phyloP scores from a whole-genome alignment of 2,888 invertebrate species.

The Brenthis daphne region DNA sequence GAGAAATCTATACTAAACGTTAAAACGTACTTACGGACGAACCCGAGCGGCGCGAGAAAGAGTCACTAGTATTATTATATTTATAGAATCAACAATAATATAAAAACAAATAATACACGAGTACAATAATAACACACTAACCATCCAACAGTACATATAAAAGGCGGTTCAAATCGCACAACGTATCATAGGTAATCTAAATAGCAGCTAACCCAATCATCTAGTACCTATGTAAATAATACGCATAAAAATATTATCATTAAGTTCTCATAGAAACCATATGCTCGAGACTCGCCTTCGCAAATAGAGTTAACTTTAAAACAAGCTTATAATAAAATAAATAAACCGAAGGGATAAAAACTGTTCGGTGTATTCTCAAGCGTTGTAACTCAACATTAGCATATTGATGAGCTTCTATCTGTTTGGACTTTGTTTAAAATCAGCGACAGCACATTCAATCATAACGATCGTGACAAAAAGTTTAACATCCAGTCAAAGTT shows the following conservation, averaged over 20 bases:
- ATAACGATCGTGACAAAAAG: conserved; percentile 72
- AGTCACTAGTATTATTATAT: no score
- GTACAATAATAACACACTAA: neutral
- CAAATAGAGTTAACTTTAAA: conserved; percentile 71
- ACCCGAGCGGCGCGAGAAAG: no score
- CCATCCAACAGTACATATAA: conserved; percentile 24
- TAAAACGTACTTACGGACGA: no score
- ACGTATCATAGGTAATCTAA: neutral
- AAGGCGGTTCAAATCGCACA: conserved; percentile 33
- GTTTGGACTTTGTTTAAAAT: conserved; percentile 76
- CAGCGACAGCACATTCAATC: conserved; percentile 79
- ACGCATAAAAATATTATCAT: conserved; percentile 36
- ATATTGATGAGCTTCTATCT: conserved; percentile 79
- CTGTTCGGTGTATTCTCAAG: conserved; percentile 56
- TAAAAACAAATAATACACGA: neutral
- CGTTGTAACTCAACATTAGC: conserved; percentile 70
- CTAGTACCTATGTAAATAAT: conserved; percentile 32
- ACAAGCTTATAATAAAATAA: conserved; percentile 75
- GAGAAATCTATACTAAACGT: no score
- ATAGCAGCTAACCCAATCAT: conserved; percentile 29
- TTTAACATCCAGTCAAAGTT: conserved; percentile 58
- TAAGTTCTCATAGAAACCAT: conserved; percentile 50
- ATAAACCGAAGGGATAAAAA: conserved; percentile 74
- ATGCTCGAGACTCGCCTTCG: conserved; percentile 59
- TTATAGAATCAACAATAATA: no score